Evolutionary conservation across 1,140 invertebrate species (phyloP), one percentile per base, ranked within the genome.

Genomic region (Cecropterus lyciades): DNA sequence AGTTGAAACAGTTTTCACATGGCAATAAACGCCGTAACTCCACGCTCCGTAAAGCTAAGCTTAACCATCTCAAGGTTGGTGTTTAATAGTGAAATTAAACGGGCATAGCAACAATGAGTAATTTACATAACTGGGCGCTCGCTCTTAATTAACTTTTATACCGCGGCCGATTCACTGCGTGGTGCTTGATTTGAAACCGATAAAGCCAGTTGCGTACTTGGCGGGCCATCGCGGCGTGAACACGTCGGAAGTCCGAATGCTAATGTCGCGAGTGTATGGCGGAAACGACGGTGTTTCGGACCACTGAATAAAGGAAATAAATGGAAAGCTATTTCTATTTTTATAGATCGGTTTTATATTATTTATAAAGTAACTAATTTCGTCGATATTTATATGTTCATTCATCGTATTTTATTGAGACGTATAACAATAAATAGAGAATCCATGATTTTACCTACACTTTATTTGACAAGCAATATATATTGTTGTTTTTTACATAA

Each of bases 31-130:
- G 27, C 10, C 9, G 27, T 33, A n/a, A 64, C 42, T 33, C 11
- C 7, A 14, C 24, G 8, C 24, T 57, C 45, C 42, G 52, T 70
- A 73, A 67, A 73, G 52, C 74, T 65, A 67, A 64, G 70, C 70
- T 74, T 68, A 74, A 74, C 62, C 65, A 74, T 74, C 65, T 63
- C 75, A 71, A 75, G 67, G 67, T 70, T 64, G 70, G 45, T 30
- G 42, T 67, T 74, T 65, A 72, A 70, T 71, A 81, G 70, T 77
- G 75, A 75, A 80, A 82, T 79, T 78, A 74, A 80, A 77, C 75
- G 70, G 67, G 76, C 80, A 74, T 85, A 78, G 84, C 77, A 85
- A 87, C 84, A 87, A 78, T 72, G 71, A 62, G 42, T 72, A 60
- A 80, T 85, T 84, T 82, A 73, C 81, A 85, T 82, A 80, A 81